Evolutionary conservation across 1,140 invertebrate genomes (phyloP).

Genomic region (Idris sp.): DNA sequence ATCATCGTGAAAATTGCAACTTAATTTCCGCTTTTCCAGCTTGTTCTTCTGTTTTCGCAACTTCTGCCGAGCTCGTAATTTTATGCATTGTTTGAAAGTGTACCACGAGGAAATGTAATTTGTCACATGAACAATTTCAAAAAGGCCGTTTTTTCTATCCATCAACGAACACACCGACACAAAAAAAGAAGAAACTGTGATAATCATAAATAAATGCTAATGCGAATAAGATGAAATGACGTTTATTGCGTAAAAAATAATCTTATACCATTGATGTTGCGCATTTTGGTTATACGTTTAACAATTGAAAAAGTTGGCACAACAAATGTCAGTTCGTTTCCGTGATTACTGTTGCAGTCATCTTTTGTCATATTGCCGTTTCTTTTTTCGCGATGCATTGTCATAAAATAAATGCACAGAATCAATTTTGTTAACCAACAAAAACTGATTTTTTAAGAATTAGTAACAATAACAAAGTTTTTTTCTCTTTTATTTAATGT

Average conservation of each 20-base stretch:
- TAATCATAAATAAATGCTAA: slow-evolving; percentile 42
- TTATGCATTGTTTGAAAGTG: slow-evolving; percentile 42
- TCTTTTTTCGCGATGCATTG: slow-evolving; percentile 5
- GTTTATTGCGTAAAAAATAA: no score
- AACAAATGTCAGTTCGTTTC: slow-evolving; percentile 33
- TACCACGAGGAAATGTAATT: slow-evolving; percentile 43
- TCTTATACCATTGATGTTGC: slow-evolving; percentile 19
- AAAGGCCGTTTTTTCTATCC: slow-evolving; percentile 9
- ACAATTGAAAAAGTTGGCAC: slow-evolving; percentile 25
- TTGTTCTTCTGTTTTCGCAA: slow-evolving; percentile 7
- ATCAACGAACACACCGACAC: no score
- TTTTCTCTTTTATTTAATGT: no score
- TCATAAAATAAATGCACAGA: slow-evolving; percentile 4
- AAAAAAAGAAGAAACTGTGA: not conserved
- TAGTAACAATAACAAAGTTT: no score
- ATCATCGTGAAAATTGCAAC: no score
- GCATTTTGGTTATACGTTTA: slow-evolving; percentile 17
- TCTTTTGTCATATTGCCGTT: slow-evolving; percentile 17
- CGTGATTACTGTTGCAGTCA: slow-evolving; percentile 7
- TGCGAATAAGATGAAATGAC: slow-evolving; percentile 34
- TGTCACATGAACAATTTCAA: slow-evolving; percentile 41
- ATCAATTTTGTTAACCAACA: slow-evolving; percentile 5
- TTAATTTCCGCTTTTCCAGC: slow-evolving; percentile 19
- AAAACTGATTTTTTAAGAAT: no score
- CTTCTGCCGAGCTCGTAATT: slow-evolving; percentile 23